Percentiles rank a stretch among this genome's conserved stretches.
phyloP scores from a whole-genome alignment of 2,113 vertebrate species.

The Triplophysa rosa region DNA sequence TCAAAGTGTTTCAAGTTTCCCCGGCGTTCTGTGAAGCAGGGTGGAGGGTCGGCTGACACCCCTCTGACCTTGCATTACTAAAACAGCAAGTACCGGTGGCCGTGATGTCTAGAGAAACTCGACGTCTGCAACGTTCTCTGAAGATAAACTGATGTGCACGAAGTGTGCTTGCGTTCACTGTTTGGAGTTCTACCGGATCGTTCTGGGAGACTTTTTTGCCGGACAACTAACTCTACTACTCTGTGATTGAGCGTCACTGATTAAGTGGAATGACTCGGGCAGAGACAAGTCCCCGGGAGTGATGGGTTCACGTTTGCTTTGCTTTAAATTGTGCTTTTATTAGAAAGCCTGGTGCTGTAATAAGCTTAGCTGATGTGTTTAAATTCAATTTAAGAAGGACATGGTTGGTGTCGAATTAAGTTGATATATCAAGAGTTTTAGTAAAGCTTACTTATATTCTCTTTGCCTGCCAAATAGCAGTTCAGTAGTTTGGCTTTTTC shows the following conservation, averaged over 20 bases:
- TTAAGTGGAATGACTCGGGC: slow-evolving; percentile 14
- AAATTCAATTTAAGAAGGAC: neutral
- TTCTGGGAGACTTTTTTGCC: slow-evolving; percentile 20
- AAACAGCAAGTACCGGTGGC: neutral
- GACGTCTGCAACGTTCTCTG: neutral
- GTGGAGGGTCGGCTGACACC: neutral
- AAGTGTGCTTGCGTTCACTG: neutral
- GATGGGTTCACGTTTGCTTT: neutral
- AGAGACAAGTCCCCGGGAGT: neutral
- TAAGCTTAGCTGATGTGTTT: neutral
- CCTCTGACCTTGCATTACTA: slow-evolving; percentile 23
- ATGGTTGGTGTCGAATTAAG: neutral
- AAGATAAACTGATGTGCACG: neutral
- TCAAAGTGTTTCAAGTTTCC: neutral
- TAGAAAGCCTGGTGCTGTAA: neutral
- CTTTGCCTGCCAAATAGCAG: neutral
- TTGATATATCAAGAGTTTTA: neutral
- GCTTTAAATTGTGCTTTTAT: neutral
- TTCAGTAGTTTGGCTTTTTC: neutral
- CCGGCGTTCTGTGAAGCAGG: neutral
- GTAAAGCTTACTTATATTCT: neutral
- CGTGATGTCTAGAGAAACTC: neutral
- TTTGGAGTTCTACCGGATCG: neutral
- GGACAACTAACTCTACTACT: slow-evolving; percentile 1
- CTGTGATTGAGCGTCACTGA: neutral